These are phyloP conservation scores for Microtus ochrogaster DNA, from an alignment of 2,113 vertebrate genomes.

Conservation along the genomic window DNA sequence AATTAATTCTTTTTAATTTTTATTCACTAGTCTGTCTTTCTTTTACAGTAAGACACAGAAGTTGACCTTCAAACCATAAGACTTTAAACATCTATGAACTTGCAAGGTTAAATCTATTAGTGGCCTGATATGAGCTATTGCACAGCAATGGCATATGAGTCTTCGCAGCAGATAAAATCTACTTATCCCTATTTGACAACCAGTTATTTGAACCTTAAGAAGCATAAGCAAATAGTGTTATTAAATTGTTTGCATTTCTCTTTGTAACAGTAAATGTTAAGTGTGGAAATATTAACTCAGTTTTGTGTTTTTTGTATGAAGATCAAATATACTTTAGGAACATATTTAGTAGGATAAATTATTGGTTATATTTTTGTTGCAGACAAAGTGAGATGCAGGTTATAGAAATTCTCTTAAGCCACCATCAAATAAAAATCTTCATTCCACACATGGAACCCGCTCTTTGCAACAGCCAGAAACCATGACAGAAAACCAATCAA, in stretches of 20 bases:
- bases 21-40: conserved; percentile 88
- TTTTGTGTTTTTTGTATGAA: conserved; percentile 44
- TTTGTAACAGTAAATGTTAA: conserved; percentile 65
- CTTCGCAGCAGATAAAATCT: conserved; percentile 78
- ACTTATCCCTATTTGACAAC: conserved; percentile 69
- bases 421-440: conserved; percentile 12
- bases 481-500: neutral
- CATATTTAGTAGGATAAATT: conserved; percentile 29
- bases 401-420: neutral
- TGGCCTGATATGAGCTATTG: conserved; percentile 83
- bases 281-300: conserved; percentile 72
- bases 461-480: neutral
- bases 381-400: neutral
- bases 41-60: conserved; percentile 85
- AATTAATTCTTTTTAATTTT: conserved; percentile 91
- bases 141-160: conserved; percentile 73
- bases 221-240: conserved; percentile 77
- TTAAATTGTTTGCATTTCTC: conserved; percentile 75
- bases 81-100: conserved; percentile 87
- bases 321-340: neutral
- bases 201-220: conserved; percentile 61
- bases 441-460: neutral
- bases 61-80: conserved; percentile 90
- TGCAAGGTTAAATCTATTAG: conserved; percentile 89
- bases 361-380: neutral